Conservation (phyloP, 2,113 vertebrate species). For the Herpetotheres cachinnans region DNA sequence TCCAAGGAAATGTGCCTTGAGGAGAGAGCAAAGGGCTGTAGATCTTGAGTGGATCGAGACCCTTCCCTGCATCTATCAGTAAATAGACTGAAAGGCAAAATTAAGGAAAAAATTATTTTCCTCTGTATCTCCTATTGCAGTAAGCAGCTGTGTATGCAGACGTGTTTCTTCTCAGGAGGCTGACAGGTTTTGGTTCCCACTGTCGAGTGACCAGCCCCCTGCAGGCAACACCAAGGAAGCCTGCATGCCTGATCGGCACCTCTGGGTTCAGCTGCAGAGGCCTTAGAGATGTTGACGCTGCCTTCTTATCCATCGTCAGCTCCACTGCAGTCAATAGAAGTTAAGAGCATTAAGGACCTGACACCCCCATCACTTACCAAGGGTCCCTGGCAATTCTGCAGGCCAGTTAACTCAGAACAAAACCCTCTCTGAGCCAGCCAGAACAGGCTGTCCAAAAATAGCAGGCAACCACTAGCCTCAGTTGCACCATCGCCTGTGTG, state of each 20-base stretch:
- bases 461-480: slow-evolving; percentile 1
- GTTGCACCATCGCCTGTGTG: background rate
- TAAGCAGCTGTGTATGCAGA: background rate
- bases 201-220: rapidly evolving
- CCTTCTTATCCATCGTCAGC: background rate
- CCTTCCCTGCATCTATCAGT: background rate
- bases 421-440: slow-evolving; percentile 43
- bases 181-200: background rate
- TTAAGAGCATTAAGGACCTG: background rate
- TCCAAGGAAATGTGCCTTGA: background rate
- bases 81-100: background rate
- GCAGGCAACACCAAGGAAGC: background rate
- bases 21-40: background rate
- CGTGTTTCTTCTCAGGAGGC: background rate
- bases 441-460: slow-evolving; percentile 41
- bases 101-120: background rate
- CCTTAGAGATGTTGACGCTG: background rate
- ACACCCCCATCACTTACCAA: background rate
- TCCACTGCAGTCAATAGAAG: background rate
- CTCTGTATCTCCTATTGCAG: background rate
- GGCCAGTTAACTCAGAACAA: slow-evolving; percentile 22
- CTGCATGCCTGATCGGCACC: background rate
- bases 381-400: slow-evolving; percentile 30
- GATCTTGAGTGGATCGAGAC: background rate
- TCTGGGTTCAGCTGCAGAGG: background rate